Conservation (phyloP, 2,113 vertebrate species). For the Natator depressus region DNA sequence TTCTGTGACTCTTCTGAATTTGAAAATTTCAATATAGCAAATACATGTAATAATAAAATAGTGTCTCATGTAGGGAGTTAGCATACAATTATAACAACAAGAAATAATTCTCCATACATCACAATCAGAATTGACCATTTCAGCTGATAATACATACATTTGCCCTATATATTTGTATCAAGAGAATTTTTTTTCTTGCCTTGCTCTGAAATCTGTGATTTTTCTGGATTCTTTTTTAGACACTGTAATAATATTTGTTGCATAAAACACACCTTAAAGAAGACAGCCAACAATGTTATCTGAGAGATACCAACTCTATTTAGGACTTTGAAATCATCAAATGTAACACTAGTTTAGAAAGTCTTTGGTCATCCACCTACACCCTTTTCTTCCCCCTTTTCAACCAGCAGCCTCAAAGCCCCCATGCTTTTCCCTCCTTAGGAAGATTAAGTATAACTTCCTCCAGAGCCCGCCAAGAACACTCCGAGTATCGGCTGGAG, state of each 20-base stretch:
- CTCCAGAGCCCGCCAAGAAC: neutral
- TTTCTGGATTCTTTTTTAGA: neutral
- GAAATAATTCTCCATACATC: neutral
- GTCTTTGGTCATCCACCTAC: neutral
- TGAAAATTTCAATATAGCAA: neutral
- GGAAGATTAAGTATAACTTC: neutral
- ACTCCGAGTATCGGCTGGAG: neutral
- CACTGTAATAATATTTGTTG: neutral
- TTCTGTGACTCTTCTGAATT: constrained; percentile 25
- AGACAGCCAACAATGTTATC: accelerated
- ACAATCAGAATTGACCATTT: neutral
- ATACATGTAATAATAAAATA: neutral
- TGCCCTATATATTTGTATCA: neutral
- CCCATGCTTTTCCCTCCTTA: neutral
- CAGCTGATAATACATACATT: neutral
- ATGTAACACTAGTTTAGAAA: neutral
- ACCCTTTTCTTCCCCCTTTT: neutral
- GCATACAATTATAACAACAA: neutral
- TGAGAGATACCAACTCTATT: accelerated
- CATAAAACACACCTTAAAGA: neutral
- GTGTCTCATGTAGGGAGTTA: neutral
- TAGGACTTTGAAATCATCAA: neutral
- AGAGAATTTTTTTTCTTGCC: neutral
- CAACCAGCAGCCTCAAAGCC: neutral
- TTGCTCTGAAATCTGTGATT: neutral